These are phyloP conservation scores for Atherix ibis DNA, from an alignment of 2,888 invertebrate species.

Conservation along the genomic window DNA sequence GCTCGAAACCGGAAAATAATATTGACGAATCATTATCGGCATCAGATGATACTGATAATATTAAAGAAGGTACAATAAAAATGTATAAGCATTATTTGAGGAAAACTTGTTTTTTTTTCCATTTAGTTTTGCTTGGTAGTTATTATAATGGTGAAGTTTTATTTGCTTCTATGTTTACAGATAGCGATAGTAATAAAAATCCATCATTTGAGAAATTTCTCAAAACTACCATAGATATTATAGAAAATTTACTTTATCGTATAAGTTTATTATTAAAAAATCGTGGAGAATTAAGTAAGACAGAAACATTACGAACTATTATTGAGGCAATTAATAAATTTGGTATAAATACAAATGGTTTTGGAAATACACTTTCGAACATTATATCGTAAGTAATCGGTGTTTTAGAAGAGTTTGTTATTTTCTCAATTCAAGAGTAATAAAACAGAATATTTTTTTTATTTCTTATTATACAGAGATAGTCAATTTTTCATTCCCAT, in stretches of 20 bases:
- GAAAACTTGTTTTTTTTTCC: background rate
- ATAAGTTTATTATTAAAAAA: constrained; percentile 26
- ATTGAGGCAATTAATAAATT: constrained; percentile 27
- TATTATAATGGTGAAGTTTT: background rate
- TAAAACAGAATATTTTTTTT: background rate
- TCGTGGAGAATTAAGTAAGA: constrained; percentile 24
- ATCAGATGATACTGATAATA: constrained; percentile 28
- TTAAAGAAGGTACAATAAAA: constrained; percentile 16
- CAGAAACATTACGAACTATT: constrained; percentile 25
- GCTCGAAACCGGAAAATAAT: constrained; percentile 18
- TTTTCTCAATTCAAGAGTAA: background rate
- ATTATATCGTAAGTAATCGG: constrained; percentile 24
- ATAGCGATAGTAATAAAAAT: background rate
- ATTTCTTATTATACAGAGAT: constrained; percentile 18
- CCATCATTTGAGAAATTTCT: constrained; percentile 11
- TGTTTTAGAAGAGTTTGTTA: background rate
- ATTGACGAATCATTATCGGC: constrained; percentile 29
- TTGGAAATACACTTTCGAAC: constrained; percentile 25
- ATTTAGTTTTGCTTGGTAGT: background rate
- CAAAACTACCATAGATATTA: constrained; percentile 15
- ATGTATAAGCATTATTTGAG: background rate
- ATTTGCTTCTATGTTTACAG: background rate
- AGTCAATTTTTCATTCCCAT: constrained; percentile 30
- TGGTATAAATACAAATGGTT: constrained; percentile 21
- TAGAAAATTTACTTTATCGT: constrained; percentile 27